Conservation (phyloP, 2,113 vertebrate genomes). For the Arvicanthis niloticus region DNA sequence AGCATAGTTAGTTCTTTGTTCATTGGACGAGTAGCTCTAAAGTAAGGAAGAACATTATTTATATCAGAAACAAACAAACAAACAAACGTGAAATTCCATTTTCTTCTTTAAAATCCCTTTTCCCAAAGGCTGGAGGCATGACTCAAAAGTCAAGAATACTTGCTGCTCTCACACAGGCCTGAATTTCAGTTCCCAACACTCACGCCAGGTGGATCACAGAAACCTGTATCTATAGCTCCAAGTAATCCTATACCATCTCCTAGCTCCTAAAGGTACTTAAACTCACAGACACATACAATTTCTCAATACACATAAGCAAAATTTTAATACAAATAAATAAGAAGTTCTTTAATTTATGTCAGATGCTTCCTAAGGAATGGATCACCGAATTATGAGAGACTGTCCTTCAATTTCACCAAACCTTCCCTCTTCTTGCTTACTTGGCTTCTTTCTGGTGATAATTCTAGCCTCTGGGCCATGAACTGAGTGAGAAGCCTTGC, state of each 20-base stretch:
- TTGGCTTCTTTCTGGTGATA: no score
- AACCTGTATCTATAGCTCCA: neutral
- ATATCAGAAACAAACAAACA: no score
- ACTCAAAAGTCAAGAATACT: neutral
- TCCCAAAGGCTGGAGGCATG: neutral
- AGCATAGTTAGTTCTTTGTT: rapidly evolving
- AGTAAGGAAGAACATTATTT: neutral
- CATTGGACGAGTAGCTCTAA: neutral
- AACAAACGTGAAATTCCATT: neutral
- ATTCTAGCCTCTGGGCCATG: neutral
- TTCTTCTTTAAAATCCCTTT: neutral
- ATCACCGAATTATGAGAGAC: no score
- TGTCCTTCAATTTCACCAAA: no score
- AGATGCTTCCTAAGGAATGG: neutral
- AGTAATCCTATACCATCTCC: no score
- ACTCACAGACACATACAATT: rapidly evolving
- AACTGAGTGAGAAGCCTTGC: no score
- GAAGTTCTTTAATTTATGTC: neutral
- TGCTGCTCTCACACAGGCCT: neutral
- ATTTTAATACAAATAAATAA: neutral
- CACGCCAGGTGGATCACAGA: neutral
- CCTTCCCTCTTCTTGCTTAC: neutral
- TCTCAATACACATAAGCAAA: no score
- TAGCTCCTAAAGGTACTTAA: neutral
- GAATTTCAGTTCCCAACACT: neutral